Evolutionary conservation across 1,140 invertebrate species (phyloP).

Genomic region (Drosophila bipectinata): DNA sequence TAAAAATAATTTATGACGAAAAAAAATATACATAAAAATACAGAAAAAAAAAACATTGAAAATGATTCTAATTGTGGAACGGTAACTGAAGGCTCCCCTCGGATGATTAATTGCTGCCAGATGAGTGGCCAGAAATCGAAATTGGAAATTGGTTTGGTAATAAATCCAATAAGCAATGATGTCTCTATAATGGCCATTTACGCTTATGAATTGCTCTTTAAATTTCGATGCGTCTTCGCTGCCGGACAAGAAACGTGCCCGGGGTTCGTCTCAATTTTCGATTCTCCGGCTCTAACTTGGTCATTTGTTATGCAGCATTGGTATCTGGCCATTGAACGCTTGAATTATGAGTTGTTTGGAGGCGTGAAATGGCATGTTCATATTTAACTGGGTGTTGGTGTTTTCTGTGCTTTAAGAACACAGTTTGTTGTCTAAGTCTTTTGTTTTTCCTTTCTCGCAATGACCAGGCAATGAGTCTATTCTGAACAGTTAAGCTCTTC

Average conservation of each 20-base stretch:
- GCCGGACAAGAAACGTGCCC: slow-evolving; percentile 67
- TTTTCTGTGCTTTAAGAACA: slow-evolving; percentile 27
- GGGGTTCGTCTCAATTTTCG: slow-evolving; percentile 11
- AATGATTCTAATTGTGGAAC: slow-evolving; percentile 69
- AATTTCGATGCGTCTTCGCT: slow-evolving; percentile 78
- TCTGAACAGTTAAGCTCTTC: slow-evolving; percentile 20
- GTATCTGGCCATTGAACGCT: slow-evolving; percentile 63
- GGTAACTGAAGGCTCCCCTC: slow-evolving; percentile 61
- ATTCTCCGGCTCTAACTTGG: slow-evolving; percentile 30
- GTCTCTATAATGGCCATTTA: slow-evolving; percentile 77
- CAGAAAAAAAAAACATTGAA: slow-evolving; percentile 38
- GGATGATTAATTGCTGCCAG: slow-evolving; percentile 68
- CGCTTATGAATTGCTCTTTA: slow-evolving; percentile 79
- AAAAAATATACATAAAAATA: slow-evolving; percentile 69
- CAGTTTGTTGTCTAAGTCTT: slow-evolving; percentile 76
- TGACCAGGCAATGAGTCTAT: slow-evolving; percentile 13
- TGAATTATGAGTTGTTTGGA: slow-evolving; percentile 79
- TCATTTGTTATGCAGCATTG: slow-evolving; percentile 78
- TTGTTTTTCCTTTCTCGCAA: slow-evolving; percentile 49
- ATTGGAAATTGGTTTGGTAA: slow-evolving; percentile 61
- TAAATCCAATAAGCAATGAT: slow-evolving; percentile 57
- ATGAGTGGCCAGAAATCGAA: slow-evolving; percentile 72
- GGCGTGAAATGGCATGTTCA: slow-evolving; percentile 80
- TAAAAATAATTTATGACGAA: slow-evolving; percentile 83
- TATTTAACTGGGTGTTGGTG: slow-evolving; percentile 39